These are phyloP conservation scores for Hymenochirus boettgeri DNA, from an alignment of 2,113 vertebrate species.

Conservation along the genomic window DNA sequence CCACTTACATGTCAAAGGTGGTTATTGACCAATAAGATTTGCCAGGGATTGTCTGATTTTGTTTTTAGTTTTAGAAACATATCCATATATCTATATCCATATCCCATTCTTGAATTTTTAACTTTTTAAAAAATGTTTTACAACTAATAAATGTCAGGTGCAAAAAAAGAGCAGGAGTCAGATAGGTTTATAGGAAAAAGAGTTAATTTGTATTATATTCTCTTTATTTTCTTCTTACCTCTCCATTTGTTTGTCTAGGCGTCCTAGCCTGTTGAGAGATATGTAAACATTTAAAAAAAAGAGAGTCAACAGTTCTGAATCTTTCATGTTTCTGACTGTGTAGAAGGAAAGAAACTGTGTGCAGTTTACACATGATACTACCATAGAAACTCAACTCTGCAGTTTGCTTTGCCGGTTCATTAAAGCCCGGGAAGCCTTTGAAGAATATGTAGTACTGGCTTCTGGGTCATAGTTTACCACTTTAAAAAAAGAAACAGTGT, in stretches of 20 bases:
- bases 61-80: too few relatives aligned
- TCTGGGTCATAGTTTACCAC: slow-evolving; percentile 46
- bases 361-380: slow-evolving; percentile 51
- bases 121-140: too few relatives aligned
- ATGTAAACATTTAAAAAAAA: slow-evolving; percentile 50
- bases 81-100: too few relatives aligned
- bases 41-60: too few relatives aligned
- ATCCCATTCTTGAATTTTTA: too few relatives aligned
- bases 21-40: too few relatives aligned
- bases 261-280: slow-evolving; percentile 48
- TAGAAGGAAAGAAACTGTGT: slow-evolving; percentile 9
- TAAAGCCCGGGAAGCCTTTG: slow-evolving; percentile 50
- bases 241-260: slow-evolving; percentile 50
- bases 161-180: too few relatives aligned
- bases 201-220: too few relatives aligned
- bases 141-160: too few relatives aligned
- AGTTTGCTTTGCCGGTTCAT: slow-evolving; percentile 48
- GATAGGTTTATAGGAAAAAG: too few relatives aligned
- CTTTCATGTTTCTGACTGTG: slow-evolving; percentile 43
- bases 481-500: slow-evolving; percentile 16
- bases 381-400: slow-evolving; percentile 53
- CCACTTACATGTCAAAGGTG: too few relatives aligned
- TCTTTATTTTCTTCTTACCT: not conserved
- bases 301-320: slow-evolving; percentile 35
- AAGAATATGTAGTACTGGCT: slow-evolving; percentile 41